Evolutionary conservation across 1,140 invertebrate species (phyloP).

Genomic region (Euglossa dilemma): DNA sequence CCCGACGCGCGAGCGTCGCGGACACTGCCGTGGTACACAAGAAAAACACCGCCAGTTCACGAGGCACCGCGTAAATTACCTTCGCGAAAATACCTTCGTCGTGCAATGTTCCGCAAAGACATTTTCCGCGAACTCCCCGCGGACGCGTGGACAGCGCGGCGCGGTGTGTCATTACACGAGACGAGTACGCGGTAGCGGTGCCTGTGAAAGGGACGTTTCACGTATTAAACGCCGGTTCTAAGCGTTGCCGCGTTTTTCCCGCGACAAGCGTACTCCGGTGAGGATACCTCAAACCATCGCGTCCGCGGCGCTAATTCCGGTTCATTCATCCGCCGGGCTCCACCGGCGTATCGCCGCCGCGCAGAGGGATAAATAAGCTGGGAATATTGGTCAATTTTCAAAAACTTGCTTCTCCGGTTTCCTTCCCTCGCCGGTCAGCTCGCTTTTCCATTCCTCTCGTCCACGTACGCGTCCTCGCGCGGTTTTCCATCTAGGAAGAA

Average conservation of each 20-base stretch:
- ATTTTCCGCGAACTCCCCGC: background rate
- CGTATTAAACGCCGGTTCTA: constrained; percentile 32
- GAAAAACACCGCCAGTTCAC: no score
- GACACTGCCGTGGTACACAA: background rate
- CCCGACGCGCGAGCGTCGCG: background rate
- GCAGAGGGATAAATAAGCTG: no score
- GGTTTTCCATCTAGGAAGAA: constrained; percentile 38
- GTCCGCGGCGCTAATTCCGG: no score
- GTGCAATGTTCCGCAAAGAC: constrained; percentile 10
- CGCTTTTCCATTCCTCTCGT: background rate
- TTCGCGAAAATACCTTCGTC: background rate
- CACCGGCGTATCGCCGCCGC: no score
- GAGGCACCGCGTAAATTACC: background rate
- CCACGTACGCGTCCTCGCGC: background rate
- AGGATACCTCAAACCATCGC: no score
- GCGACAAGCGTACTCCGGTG: background rate
- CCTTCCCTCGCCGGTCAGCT: no score
- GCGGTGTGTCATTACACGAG: constrained; percentile 23
- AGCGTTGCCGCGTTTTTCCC: background rate
- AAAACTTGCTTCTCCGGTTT: no score
- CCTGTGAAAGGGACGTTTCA: constrained; percentile 19
- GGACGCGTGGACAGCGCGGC: background rate
- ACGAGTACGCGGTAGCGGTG: background rate
- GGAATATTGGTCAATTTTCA: no score
- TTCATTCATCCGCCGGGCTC: no score